Evolutionary conservation across 1,140 invertebrate species (phyloP), one percentile per base, ranked within the genome.

Genomic region (Paralvinella palmiformis): DNA sequence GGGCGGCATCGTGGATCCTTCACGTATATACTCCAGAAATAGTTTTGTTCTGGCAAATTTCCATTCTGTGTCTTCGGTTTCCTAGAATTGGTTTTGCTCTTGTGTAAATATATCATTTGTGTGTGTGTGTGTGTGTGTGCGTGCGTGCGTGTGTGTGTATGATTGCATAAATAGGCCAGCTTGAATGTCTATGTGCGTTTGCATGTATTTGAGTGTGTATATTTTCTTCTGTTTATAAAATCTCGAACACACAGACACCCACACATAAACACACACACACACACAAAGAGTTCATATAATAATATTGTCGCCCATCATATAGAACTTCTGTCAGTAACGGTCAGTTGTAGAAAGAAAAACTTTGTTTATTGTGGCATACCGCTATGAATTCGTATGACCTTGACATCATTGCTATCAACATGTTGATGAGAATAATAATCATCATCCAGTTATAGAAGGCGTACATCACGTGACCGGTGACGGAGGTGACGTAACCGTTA

Each of bases 11-110:
- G 91, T 93, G 66, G 88, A 88, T 0, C 90, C 90, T 53, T 94
- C 91, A 73, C 94, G 91, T 73, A 95, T 94, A 74, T 94, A 95
- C 70, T 90, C 92, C 85, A 95, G 89, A 91, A 91, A 95, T 13
- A 95, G 80, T 71, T 90, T 89, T 45, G 89, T 91, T 13, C 92
- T 82, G 3, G 92, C 91, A 72, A 94, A 95, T 77, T 95, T 95
- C 92, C 92, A 95, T 81, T 95, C 92, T 0, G 87, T 88, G 72
- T 95, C 92, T 44, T 90, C 87, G 71, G 90, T 84, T 85, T 91
- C 89, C 90, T 92, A 31, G 17, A 56, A 31, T 56, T 27, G 53
- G 17, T 17, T 2, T 20, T 17, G 31, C 31, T 15, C 29, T 27
- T 56, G n/a, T 17, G 31, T 27, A 17, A 27, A 2, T 20, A 2